Evolutionary conservation across 2,888 invertebrate species (phyloP), one percentile per base, ranked within the genome.

Genomic region (Athripsodes cinereus): DNA sequence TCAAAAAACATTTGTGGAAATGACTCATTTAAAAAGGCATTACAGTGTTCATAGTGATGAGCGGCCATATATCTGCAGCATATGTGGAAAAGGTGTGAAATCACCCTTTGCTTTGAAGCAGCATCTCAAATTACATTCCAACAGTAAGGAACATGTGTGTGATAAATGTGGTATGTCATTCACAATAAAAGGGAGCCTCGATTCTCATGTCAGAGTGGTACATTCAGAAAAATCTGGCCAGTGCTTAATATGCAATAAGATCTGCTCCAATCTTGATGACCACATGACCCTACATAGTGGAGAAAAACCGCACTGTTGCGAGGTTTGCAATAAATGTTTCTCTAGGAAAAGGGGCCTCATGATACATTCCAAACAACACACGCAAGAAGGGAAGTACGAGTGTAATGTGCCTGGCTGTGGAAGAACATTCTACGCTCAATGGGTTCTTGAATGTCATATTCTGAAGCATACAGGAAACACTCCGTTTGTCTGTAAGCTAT

Each of bases 1-100:
- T 63, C 71, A 74, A 0, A 74, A 77, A 57, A 74, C 75, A 35
- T 79, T 77, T 57, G 76, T 76, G 0, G 76, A 77, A 21, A 21
- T 26, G 11, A 55, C 46, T 34, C 59, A 61, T 16, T 31, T 63
- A 18, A 63, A 59, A n/a, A 50, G 57, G 3, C 63, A 63, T 18
- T 50, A 47, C 19, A 57, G 55, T 20, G 59, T 62, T 10, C 62
- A 62, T 48, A 58, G 61, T 16, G 48, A 35, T n/a, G 61, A 51
- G 2, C 55, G 56, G n/a, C 61, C 61, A 13, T 57, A 49, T 31
- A 40, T 55, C 22, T 63, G 63, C 40, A 55, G 44, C n/a, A 19
- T 57, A 11, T 65, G 65, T 31, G 57, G 59, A 2, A 62, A 61
- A 46, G 60, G 59, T 21, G 49, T 61, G 18, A 63, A 63, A 34